Conservation (phyloP, 2,113 vertebrate genomes). For the Donacobius atricapilla region DNA sequence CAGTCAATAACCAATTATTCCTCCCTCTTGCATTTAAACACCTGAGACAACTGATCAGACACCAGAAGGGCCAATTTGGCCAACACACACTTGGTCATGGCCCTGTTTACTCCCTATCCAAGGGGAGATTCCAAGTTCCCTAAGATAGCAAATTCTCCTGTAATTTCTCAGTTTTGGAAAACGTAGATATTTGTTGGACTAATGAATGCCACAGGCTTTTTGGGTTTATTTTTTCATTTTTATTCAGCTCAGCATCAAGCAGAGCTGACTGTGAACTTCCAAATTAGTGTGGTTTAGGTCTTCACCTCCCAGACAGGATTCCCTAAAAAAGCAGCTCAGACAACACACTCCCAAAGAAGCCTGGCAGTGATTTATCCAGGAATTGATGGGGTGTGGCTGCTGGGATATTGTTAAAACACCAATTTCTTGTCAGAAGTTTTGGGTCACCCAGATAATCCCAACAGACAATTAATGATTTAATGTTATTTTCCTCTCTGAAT, state of each 20-base stretch:
- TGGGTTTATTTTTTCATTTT: not conserved
- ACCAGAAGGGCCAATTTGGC: not conserved
- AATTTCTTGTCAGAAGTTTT: not conserved
- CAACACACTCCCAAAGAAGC: not conserved
- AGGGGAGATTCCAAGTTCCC: not conserved
- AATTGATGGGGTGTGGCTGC: not conserved
- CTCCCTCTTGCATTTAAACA: not conserved
- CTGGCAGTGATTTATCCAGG: not conserved
- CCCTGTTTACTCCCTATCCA: not conserved
- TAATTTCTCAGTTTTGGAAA: not conserved
- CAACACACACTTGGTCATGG: not conserved
- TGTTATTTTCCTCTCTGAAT: not conserved
- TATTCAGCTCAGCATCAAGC: not conserved
- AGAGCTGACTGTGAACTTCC: not conserved
- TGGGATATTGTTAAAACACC: not conserved
- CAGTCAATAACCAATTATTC: not conserved
- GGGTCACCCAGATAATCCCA: not conserved
- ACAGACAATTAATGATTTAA: too few relatives aligned
- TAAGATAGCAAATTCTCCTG: not conserved
- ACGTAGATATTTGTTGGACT: not conserved
- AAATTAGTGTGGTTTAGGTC: too few relatives aligned
- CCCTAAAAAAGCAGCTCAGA: not conserved
- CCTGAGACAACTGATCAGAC: not conserved
- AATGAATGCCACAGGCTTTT: rapidly evolving
- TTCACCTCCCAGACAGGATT: not conserved